Evolutionary conservation across 2,113 vertebrate species (phyloP), one percentile per base, ranked within the genome.

Genomic region (Ctenomys sociabilis): DNA sequence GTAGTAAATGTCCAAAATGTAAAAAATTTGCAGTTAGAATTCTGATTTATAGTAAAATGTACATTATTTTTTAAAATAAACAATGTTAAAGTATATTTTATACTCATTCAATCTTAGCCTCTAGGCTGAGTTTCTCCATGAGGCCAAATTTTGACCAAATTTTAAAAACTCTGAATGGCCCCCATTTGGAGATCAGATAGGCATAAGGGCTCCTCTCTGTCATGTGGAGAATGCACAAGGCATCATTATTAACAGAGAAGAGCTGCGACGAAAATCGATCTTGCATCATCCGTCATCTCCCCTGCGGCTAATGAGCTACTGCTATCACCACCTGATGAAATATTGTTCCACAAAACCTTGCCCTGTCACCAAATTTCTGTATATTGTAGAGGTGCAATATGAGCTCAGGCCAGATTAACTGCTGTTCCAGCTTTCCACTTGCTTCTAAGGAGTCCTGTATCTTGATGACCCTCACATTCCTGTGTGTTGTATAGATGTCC

Each of bases 301-400:
- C 54, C 72, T 73, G 66, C 30, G 63, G 45, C 81, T 87, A 73
- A 93, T 75, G 90, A 87, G 68, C 75, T 72, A 57, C 88, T 49
- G 35, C 61, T 63, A n/a, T 87, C 54, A 86, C 75, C 68, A 84
- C 35, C 68, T 89, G 92, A 84, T 90, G 92, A 95, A 96, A 93
- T 75, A 14, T 1, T 80, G 52, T 68, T 83, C 80, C 26, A 5
- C 4, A 54, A 94, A 93, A 61, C 30, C 86, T 45, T 75, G 30
- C 80, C 7, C 3, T 21, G 0, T 85, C 4, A 3, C 22, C 24
- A 30, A 43, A 45, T 81, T 84, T 70, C 63, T 93, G 30, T 30
- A 63, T n/a, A 35, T 78, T 43, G 68, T 83, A 54, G 4, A 61
- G 52, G 61, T 78, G 35, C 52, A 52, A 54, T 66, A 43, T 94